Percentiles rank a stretch among this genome's conserved stretches.
Evolutionary conservation across 2,797 vertebrate species (phyloP).

Genomic region (Myoxocephalus aenaeus): DNA sequence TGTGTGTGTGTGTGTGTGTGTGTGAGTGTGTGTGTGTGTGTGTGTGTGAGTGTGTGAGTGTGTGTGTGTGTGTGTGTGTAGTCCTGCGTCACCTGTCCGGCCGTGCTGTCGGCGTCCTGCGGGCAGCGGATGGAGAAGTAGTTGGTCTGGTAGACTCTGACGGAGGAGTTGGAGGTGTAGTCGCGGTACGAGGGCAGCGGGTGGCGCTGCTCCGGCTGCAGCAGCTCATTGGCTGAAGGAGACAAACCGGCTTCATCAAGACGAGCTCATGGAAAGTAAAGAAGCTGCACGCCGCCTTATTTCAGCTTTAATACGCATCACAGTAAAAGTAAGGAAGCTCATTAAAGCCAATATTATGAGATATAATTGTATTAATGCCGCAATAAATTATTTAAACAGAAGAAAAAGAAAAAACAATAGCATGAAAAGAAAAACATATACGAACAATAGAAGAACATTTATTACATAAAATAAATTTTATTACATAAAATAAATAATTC

Average conservation of each 20-base stretch:
- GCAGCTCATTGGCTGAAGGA: constrained; percentile 59
- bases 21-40: not conserved
- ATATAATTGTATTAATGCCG: no score
- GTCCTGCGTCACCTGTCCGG: constrained; percentile 56
- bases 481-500: not conserved
- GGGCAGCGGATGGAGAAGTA: constrained; percentile 93
- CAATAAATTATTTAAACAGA: no score
- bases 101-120: constrained; percentile 75
- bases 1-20: not conserved
- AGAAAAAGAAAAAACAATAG: no score
- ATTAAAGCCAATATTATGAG: no score
- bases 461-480: no score
- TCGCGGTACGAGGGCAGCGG: constrained; percentile 94
- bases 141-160: constrained; percentile 91
- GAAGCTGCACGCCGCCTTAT: not conserved
- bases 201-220: constrained; percentile 90
- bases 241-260: not conserved
- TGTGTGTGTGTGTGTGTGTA: not conserved
- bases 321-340: no score
- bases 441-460: no score
- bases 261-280: not conserved
- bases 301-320: no score
- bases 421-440: no score
- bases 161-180: constrained; percentile 89
- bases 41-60: not conserved